Evolutionary conservation across 2,113 vertebrate species (phyloP).

Genomic region (Heteronetta atricapilla): DNA sequence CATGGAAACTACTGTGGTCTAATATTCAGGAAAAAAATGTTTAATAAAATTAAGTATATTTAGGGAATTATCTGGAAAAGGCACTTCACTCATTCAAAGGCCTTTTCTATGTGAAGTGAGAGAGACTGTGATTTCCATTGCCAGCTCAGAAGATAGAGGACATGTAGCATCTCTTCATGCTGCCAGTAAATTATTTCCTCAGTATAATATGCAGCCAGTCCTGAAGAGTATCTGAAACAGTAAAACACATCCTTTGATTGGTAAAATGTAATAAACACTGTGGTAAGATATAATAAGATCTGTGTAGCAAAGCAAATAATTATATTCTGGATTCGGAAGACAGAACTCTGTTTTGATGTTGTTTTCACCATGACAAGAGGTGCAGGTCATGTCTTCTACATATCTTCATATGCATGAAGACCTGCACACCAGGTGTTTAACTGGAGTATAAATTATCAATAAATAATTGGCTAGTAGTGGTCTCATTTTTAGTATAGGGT

Average conservation of each 20-base stretch:
- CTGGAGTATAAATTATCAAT: not conserved
- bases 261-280: not conserved
- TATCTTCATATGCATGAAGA: not conserved
- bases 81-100: not conserved
- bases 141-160: not conserved
- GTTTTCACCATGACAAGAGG: not conserved
- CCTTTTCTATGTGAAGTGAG: not conserved
- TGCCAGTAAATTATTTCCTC: not conserved
- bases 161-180: not conserved
- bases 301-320: not conserved
- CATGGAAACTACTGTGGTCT: not conserved
- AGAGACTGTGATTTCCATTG: not conserved
- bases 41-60: not conserved
- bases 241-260: not conserved
- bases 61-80: not conserved
- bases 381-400: not conserved
- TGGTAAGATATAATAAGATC: not conserved
- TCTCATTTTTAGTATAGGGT: not conserved
- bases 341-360: rapidly evolving
- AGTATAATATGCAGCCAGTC: not conserved
- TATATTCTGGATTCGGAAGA: not conserved
- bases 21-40: not conserved
- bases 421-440: not conserved
- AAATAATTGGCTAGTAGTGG: not conserved
- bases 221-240: not conserved